These are phyloP conservation scores for Scolanthus callimorphus DNA, from an alignment of 92 coral and sea anemone species.

Conservation along the genomic window DNA sequence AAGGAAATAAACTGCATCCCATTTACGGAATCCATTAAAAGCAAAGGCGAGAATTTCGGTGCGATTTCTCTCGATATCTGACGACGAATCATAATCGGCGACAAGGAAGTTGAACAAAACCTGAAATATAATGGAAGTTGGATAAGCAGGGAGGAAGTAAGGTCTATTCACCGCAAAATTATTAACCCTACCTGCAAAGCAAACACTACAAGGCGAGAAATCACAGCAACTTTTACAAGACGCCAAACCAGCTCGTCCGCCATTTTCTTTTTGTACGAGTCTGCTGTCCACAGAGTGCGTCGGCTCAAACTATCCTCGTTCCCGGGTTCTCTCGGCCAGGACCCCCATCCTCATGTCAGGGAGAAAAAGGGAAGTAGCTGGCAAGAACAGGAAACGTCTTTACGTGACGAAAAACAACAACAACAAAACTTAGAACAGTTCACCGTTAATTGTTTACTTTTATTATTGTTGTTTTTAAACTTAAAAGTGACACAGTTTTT, in stretches of 20 bases:
- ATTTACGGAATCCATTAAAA: conserved; percentile 71
- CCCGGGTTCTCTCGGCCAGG: too few relatives aligned
- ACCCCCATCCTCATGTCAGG: too few relatives aligned
- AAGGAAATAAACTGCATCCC: conserved; percentile 96
- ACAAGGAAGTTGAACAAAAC: conserved; percentile 46
- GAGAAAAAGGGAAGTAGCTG: too few relatives aligned
- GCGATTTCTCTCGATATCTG: too few relatives aligned
- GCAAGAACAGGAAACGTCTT: too few relatives aligned
- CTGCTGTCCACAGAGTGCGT: too few relatives aligned
- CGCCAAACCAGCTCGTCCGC: conserved; percentile 33
- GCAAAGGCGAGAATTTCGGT: conserved; percentile 8
- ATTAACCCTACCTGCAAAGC: conserved; percentile 34
- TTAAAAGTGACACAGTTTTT: too few relatives aligned
- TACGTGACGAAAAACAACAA: too few relatives aligned
- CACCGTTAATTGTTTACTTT: too few relatives aligned
- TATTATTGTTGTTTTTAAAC: too few relatives aligned
- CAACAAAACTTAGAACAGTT: too few relatives aligned
- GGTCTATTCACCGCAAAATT: not conserved
- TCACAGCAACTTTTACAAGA: conserved; percentile 21
- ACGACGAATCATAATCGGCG: conserved; percentile 78
- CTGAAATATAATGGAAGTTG: conserved; percentile 32
- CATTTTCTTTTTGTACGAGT: conserved; percentile 61
- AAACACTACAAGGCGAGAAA: conserved; percentile 38
- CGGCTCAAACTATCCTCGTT: too few relatives aligned
- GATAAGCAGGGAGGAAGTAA: not conserved